Evolutionary conservation across 2,113 vertebrate species (phyloP).

Genomic region (Indri indri): DNA sequence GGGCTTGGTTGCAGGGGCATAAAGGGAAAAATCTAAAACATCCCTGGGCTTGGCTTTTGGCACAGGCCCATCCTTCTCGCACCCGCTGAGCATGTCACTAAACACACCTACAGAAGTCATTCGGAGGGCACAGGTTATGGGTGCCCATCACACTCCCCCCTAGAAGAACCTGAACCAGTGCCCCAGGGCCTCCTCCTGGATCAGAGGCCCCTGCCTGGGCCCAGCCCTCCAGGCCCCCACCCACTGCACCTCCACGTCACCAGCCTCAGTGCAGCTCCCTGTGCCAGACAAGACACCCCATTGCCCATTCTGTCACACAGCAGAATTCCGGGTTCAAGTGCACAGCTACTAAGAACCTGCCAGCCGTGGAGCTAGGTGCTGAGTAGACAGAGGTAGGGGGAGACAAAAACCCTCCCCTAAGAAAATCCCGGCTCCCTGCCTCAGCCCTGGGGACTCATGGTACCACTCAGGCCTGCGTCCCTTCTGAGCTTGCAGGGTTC

Average conservation of each 20-base stretch:
- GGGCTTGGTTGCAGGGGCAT: conserved; percentile 80
- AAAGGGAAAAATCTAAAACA: conserved; percentile 77
- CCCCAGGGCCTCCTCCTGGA: conserved; percentile 39
- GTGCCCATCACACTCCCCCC: conserved; percentile 17
- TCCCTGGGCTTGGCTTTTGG: conserved; percentile 79
- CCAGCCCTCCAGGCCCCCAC: not conserved
- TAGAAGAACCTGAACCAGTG: not conserved
- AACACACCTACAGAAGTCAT: conserved; percentile 79
- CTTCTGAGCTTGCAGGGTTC: too few relatives aligned
- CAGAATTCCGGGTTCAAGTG: not conserved
- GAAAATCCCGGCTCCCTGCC: not conserved
- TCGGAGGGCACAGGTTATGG: conserved; percentile 57
- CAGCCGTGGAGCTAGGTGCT: rapidly evolving
- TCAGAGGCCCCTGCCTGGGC: not conserved
- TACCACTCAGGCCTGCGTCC: not conserved
- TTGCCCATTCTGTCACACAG: not conserved
- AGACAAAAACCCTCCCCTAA: not conserved
- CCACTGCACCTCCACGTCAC: not conserved
- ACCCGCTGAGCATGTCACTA: conserved; percentile 68
- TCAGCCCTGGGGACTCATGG: rapidly evolving
- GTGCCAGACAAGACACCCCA: not conserved
- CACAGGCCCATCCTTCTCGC: conserved; percentile 60
- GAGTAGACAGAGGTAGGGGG: not conserved
- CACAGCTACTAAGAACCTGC: not conserved
- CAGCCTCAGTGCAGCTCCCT: not conserved